Conservation (phyloP, 2,888 invertebrate genomes). For the Polia nebulosa region DNA sequence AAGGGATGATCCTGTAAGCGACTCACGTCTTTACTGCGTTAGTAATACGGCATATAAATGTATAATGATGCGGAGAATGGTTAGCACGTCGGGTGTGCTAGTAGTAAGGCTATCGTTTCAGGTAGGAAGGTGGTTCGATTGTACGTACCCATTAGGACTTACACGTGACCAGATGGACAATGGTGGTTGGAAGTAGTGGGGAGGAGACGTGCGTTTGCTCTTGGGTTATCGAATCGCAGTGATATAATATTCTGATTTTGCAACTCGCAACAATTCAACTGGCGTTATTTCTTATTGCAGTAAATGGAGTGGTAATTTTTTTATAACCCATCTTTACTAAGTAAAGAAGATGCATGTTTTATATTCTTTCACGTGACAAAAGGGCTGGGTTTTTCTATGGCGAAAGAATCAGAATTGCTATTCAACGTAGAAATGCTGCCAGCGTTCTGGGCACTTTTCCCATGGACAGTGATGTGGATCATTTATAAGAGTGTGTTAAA, state of each 20-base stretch:
- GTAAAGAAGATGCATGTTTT: too few relatives aligned
- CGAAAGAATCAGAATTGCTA: too few relatives aligned
- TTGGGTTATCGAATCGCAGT: constrained; percentile 23
- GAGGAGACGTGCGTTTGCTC: constrained; percentile 4
- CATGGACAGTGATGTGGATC: too few relatives aligned
- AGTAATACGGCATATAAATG: constrained; percentile 66
- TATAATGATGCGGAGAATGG: constrained; percentile 53
- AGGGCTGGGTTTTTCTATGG: too few relatives aligned
- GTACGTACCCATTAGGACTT: constrained; percentile 61
- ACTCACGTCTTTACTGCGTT: constrained; percentile 64
- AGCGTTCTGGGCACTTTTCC: too few relatives aligned
- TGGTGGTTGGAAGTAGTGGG: constrained; percentile 20
- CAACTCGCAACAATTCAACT: not conserved
- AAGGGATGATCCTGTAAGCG: constrained; percentile 56
- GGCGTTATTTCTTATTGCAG: not conserved
- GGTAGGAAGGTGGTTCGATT: constrained; percentile 58
- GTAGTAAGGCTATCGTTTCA: constrained; percentile 59
- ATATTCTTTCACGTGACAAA: too few relatives aligned
- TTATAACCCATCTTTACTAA: too few relatives aligned
- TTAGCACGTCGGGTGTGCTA: constrained; percentile 51
- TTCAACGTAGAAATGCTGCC: too few relatives aligned
- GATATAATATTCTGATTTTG: constrained; percentile 35
- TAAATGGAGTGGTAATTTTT: not conserved
- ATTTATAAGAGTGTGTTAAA: too few relatives aligned
- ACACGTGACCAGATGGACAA: constrained; percentile 63